phyloP scores from a whole-genome alignment of 2,113 vertebrate genomes.

The Caracal caracal region DNA sequence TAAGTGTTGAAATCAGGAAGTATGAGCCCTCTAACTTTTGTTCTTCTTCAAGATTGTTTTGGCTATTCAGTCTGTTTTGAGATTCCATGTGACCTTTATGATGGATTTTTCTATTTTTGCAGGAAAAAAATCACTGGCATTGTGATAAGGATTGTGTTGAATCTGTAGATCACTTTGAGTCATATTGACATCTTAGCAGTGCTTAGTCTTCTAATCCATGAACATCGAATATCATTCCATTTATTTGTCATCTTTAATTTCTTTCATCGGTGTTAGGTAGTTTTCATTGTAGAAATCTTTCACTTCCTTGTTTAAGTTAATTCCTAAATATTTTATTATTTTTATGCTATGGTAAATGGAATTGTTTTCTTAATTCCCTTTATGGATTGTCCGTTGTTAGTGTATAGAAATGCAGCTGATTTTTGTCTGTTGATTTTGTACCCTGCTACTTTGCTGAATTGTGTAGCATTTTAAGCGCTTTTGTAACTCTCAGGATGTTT shows the following conservation, averaged over 20 bases:
- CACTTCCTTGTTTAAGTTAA: not conserved
- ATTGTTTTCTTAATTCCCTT: not conserved
- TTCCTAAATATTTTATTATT: not conserved
- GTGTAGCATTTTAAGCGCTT: not conserved
- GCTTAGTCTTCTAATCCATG: not conserved
- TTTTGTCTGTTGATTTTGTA: not conserved
- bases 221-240: not conserved
- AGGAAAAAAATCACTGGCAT: not conserved
- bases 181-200: not conserved
- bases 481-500: slow-evolving; percentile 31
- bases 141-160: not conserved
- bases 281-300: slow-evolving; percentile 8
- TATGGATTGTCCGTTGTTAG: not conserved
- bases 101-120: not conserved
- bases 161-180: not conserved
- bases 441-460: not conserved
- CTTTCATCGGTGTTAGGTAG: not conserved
- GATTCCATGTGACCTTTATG: not conserved
- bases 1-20: slow-evolving; percentile 8
- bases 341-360: not conserved
- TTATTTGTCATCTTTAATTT: not conserved
- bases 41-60: not conserved
- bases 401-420: not conserved
- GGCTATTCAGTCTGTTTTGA: not conserved
- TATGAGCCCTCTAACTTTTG: not conserved